A percentile compares a stretch with the other conserved stretches of the same genome.
Conservation (phyloP, 1,140 invertebrate species). For the Papilio polytes region DNA sequence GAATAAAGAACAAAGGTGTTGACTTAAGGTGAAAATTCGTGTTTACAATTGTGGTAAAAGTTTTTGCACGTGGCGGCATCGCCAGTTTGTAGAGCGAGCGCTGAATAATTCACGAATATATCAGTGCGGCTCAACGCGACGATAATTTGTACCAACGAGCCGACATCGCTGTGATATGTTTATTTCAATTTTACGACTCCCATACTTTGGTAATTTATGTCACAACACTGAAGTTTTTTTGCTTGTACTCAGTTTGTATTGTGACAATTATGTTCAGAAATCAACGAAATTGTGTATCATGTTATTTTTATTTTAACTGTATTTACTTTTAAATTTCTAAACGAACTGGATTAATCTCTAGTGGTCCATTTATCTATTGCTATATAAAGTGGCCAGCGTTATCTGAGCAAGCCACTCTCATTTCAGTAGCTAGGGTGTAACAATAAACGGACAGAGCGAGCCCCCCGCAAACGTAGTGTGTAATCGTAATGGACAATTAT, state of each 20-base stretch:
- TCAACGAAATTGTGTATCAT: not conserved
- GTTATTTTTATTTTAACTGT: not conserved
- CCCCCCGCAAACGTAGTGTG: constrained; percentile 45
- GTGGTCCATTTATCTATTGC: not conserved
- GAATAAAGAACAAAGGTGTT: constrained; percentile 14
- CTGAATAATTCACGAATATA: constrained; percentile 52
- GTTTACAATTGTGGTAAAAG: constrained; percentile 23
- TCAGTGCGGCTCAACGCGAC: constrained; percentile 43
- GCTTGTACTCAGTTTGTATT: not conserved
- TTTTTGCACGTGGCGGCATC: constrained; percentile 45
- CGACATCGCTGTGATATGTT: constrained; percentile 39
- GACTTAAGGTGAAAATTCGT: constrained; percentile 17
- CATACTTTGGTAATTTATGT: constrained; percentile 17
- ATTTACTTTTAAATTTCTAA: not conserved
- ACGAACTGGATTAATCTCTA: not conserved
- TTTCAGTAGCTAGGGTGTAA: constrained; percentile 14
- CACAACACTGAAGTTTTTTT: not conserved
- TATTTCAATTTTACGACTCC: constrained; percentile 34
- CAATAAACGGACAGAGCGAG: not conserved
- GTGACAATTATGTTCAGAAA: too few species aligned
- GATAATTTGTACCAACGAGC: constrained; percentile 49
- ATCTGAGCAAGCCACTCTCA: constrained; percentile 14
- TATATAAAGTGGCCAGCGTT: constrained; percentile 4
- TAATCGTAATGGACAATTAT: constrained; percentile 79
- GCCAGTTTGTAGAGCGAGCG: constrained; percentile 41